Conservation (phyloP, 92 coral and sea anemone species). For the Galaxea fascicularis region DNA sequence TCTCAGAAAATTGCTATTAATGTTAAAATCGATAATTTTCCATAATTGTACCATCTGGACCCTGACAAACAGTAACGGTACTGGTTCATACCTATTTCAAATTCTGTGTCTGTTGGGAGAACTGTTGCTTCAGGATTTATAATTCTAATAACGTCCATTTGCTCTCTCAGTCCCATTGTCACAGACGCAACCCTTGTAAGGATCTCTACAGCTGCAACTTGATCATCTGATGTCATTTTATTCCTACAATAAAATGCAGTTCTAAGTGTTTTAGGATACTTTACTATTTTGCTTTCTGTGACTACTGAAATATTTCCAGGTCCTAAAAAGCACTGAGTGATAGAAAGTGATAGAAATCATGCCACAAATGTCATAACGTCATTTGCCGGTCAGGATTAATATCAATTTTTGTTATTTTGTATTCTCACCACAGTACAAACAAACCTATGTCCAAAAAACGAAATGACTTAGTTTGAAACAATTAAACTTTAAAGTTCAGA, state of each 20-base stretch:
- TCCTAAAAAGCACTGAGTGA: background rate
- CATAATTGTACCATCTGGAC: no score
- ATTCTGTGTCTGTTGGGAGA: slow-evolving; percentile 94
- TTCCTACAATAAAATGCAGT: slow-evolving; percentile 56
- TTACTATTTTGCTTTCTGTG: background rate
- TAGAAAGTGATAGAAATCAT: no score
- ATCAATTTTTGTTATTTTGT: no score
- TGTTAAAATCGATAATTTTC: no score
- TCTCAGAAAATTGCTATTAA: no score
- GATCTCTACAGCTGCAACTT: slow-evolving; percentile 84
- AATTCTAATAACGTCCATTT: slow-evolving; percentile 94
- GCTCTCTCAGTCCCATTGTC: slow-evolving; percentile 93
- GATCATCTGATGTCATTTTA: slow-evolving; percentile 90
- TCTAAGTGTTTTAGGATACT: background rate
- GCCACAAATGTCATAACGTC: no score
- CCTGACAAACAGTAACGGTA: no score
- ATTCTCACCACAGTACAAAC: no score
- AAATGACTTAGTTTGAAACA: no score
- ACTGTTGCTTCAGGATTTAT: slow-evolving; percentile 92
- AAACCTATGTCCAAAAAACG: no score
- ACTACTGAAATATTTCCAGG: background rate
- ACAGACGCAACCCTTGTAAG: slow-evolving; percentile 91
- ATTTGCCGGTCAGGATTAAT: no score
- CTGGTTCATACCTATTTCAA: slow-evolving; percentile 82
- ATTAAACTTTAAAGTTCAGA: no score